Percentiles rank a stretch among this genome's conserved stretches.
These are phyloP conservation scores for Coleophora deauratella DNA, from an alignment of 2,888 invertebrate genomes.

Conservation along the genomic window DNA sequence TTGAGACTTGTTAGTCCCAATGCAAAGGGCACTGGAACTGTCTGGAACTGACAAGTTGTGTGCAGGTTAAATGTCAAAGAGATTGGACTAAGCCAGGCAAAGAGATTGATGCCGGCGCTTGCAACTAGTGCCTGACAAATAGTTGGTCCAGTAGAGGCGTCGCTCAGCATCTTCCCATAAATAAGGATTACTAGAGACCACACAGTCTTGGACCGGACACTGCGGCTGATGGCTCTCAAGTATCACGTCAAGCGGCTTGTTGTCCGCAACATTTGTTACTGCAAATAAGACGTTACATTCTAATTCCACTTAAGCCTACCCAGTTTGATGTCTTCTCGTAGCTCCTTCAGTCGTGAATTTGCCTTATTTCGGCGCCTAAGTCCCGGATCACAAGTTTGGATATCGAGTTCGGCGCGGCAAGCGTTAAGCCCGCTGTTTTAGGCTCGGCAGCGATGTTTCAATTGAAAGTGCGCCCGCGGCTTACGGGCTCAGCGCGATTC, in stretches of 20 bases:
- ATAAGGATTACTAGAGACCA: conserved; percentile 71
- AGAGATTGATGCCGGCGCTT: conserved; percentile 60
- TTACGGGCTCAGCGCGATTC: conserved; percentile 48
- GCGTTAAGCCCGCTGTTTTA: conserved; percentile 64
- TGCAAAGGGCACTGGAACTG: too few relatives aligned
- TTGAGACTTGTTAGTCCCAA: too few relatives aligned
- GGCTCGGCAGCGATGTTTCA: conserved; percentile 58
- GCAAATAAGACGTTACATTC: neutral
- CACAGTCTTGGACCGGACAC: conserved; percentile 59
- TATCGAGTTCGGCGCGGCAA: conserved; percentile 55
- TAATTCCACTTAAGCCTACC: neutral
- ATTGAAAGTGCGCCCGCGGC: conserved; percentile 54
- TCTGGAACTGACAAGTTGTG: too few relatives aligned
- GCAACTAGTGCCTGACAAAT: conserved; percentile 57
- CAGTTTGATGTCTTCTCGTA: conserved; percentile 6
- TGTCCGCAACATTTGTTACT: conserved; percentile 38
- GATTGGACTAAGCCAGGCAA: neutral
- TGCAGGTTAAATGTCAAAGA: conserved; percentile 4
- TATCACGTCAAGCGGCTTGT: conserved; percentile 44
- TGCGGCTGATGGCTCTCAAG: conserved; percentile 40
- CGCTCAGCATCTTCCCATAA: conserved; percentile 69
- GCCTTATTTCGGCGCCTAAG: conserved; percentile 64
- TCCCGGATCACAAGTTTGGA: conserved; percentile 63
- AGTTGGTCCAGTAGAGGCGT: conserved; percentile 62
- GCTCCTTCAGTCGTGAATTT: conserved; percentile 47